Conservation (phyloP, 2,113 vertebrate genomes). For the Sylvietta virens region DNA sequence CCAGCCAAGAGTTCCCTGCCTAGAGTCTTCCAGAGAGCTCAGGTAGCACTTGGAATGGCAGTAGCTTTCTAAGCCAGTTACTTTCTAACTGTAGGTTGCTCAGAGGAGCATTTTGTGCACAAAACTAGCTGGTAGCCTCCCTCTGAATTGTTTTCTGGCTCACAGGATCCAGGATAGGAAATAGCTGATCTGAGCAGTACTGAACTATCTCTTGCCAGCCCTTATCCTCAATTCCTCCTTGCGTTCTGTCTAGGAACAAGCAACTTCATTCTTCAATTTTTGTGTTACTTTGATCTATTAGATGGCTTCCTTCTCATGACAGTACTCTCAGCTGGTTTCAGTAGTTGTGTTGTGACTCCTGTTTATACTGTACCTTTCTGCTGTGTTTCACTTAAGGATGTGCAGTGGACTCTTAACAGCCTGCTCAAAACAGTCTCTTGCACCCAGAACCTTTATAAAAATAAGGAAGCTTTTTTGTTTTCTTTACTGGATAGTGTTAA, state of each 20-base stretch:
- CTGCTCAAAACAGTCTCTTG: neutral
- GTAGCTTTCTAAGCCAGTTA: neutral
- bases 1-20: neutral
- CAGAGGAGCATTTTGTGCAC: neutral
- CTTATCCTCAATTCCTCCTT: neutral
- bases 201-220: neutral
- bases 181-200: neutral
- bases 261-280: neutral
- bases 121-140: neutral
- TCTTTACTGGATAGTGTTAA: neutral
- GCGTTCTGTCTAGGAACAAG: neutral
- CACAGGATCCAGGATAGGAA: neutral
- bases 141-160: neutral
- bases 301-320: neutral
- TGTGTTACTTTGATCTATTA: neutral
- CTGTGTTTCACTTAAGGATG: neutral
- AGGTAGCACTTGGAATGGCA: neutral
- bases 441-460: neutral
- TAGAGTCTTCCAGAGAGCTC: neutral
- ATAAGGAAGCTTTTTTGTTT: neutral
- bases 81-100: neutral
- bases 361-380: neutral
- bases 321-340: neutral
- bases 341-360: neutral
- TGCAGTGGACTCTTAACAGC: neutral